Evolutionary conservation across 1,140 invertebrate genomes (phyloP), one percentile per base, ranked within the genome.

Genomic region (Diorhabda carinulata): DNA sequence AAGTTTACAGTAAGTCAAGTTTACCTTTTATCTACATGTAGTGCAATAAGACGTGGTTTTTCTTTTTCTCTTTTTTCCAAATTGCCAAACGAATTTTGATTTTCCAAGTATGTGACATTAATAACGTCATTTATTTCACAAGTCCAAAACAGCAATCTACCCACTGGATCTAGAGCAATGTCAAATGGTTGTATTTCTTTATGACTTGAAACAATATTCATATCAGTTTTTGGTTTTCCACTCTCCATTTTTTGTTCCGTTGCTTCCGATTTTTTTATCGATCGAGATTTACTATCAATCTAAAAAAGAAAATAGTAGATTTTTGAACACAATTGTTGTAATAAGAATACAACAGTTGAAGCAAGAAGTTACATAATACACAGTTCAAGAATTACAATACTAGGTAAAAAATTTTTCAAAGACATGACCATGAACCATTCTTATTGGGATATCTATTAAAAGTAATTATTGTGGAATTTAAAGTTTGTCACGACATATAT

Each of bases 101-200:
- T 87, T 76, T 89, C 87, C 3, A 91, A 80, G 68, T 90, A 87
- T 0, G 94, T 96, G 0, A 95, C 91, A 80, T 97, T 97, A 44
- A 98, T 97, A 0, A 91, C 90, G 79, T 97, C 91, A 40, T 90
- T 89, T 43, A 87, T 83, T 0, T 88, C 82, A 76, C 93, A 96
- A 0, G 93, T 92, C 94, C 94, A 97, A 82, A 94, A 97, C 0
- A 98, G 78, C 1, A 93, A 80, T 42, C 93, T 83, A 1, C 93
- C 90, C 43, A 93, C 86, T 1, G 93, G 87, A 80, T 98, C 95
- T 4, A 98, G 82, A 0, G 92, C 94, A 69, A 97, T 86, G 80
- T 97, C 94, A 79, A 88, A 92, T 0, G 93, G 92, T 73, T 86
- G 81, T 41, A 80, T 80, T 5, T 71, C 74, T 64, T 70, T 67